A percentile compares a stretch with the other conserved stretches of the same genome.
Evolutionary conservation across 2,797 vertebrate species (phyloP).

Genomic region (Neostethus bicornis): DNA sequence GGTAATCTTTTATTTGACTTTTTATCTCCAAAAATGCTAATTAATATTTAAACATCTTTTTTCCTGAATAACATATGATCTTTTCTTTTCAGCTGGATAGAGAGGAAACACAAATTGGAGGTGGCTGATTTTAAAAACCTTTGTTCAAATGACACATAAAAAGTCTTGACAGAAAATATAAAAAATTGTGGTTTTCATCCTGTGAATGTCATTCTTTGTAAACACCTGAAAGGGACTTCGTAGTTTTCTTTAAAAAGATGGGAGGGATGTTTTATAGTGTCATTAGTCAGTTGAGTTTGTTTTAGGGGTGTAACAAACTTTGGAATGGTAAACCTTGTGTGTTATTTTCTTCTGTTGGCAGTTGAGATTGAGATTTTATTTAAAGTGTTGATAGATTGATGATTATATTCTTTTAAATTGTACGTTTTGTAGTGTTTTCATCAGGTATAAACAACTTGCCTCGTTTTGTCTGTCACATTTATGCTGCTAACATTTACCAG

Average conservation of each 20-base stretch:
- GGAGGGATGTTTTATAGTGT: no score
- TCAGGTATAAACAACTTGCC: no score
- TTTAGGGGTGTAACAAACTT: no score
- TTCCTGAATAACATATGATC: slow-evolving; percentile 17
- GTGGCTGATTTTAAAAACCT: slow-evolving; percentile 8
- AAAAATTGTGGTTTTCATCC: background rate
- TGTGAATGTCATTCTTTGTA: background rate
- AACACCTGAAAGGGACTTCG: background rate
- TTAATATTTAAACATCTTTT: background rate
- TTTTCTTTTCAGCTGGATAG: slow-evolving; percentile 56
- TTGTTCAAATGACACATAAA: slow-evolving; percentile 11
- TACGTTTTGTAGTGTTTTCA: no score
- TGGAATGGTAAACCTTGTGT: no score
- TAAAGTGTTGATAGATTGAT: no score
- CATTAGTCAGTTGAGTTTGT: no score
- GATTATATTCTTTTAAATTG: no score
- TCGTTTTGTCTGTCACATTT: no score
- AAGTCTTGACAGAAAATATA: slow-evolving; percentile 8
- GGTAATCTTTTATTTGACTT: slow-evolving; percentile 54
- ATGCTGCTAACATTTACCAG: no score
- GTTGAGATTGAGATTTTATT: no score
- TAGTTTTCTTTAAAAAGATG: slow-evolving; percentile 33
- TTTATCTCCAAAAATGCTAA: background rate
- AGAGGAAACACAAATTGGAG: slow-evolving; percentile 13
- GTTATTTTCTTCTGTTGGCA: no score